A percentile compares a stretch with the other conserved stretches of the same genome.
These are phyloP conservation scores for Peromyscus attwateri DNA, from an alignment of 2,797 vertebrate genomes.

Conservation along the genomic window DNA sequence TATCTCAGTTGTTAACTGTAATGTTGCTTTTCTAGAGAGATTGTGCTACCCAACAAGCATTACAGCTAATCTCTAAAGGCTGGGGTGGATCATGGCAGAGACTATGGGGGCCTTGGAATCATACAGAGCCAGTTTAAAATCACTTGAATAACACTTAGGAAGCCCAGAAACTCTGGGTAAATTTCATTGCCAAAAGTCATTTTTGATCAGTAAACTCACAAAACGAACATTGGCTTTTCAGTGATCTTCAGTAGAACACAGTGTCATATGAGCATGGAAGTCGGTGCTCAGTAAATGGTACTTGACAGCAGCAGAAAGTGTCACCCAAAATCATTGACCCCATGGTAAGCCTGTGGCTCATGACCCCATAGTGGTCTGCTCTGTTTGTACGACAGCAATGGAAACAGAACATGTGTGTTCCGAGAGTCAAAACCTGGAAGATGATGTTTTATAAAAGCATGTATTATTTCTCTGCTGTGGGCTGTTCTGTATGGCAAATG, in stretches of 20 bases:
- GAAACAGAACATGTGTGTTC: rapidly evolving
- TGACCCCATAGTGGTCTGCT: not conserved
- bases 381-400: rapidly evolving
- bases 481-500: no score
- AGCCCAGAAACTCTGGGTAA: not conserved
- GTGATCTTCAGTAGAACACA: not conserved
- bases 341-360: no score
- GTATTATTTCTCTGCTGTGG: rapidly evolving
- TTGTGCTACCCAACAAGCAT: not conserved
- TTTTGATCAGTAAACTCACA: not conserved
- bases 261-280: no score
- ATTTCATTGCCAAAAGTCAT: not conserved
- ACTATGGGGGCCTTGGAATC: not conserved
- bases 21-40: not conserved
- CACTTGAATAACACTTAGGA: no score
- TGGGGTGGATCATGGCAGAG: not conserved
- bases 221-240: not conserved
- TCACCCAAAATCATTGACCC: rapidly evolving
- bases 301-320: not conserved
- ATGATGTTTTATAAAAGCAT: rapidly evolving
- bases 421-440: rapidly evolving
- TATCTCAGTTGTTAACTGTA: not conserved
- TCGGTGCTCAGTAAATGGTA: not conserved
- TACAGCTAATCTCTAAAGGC: not conserved
- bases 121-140: not conserved